Evolutionary conservation across 2,797 vertebrate species (phyloP).

Genomic region (Cheirogaleus major): DNA sequence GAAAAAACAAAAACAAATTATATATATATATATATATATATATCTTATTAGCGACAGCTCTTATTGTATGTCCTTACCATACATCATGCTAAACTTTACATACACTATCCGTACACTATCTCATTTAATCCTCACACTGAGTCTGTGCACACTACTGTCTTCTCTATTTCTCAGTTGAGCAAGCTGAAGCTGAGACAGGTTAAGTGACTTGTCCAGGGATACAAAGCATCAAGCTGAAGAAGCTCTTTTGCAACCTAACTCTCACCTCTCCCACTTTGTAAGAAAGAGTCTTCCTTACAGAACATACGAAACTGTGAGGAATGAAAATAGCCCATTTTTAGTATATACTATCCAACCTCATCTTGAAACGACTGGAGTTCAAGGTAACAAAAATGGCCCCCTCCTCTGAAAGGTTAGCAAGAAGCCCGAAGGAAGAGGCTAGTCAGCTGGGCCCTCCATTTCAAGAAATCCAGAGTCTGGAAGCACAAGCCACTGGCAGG

Average conservation of each 20-base stretch:
- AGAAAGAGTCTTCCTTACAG: not conserved
- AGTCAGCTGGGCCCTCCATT: not conserved
- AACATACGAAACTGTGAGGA: not conserved
- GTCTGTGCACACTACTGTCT: not conserved
- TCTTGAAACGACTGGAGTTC: constrained; percentile 48
- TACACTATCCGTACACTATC: not conserved
- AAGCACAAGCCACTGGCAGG: not conserved
- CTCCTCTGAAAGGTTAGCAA: not conserved
- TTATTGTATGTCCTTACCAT: not conserved
- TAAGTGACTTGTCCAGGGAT: not conserved
- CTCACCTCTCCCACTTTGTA: constrained; percentile 22
- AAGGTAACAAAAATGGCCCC: not conserved
- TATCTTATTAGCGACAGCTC: not conserved
- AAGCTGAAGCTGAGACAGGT: not conserved
- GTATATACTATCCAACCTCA: not conserved
- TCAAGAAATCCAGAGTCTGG: not conserved
- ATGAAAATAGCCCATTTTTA: not conserved
- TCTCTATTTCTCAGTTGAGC: not conserved
- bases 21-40: no score
- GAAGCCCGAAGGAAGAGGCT: not conserved
- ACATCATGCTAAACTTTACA: not conserved
- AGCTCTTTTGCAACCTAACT: not conserved
- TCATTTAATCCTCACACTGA: not conserved
- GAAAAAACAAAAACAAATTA: no score
- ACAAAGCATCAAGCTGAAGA: not conserved